Evolutionary conservation across 2,113 vertebrate genomes (phyloP), one percentile per base, ranked within the genome.

Genomic region (Erythrolamprus reginae): DNA sequence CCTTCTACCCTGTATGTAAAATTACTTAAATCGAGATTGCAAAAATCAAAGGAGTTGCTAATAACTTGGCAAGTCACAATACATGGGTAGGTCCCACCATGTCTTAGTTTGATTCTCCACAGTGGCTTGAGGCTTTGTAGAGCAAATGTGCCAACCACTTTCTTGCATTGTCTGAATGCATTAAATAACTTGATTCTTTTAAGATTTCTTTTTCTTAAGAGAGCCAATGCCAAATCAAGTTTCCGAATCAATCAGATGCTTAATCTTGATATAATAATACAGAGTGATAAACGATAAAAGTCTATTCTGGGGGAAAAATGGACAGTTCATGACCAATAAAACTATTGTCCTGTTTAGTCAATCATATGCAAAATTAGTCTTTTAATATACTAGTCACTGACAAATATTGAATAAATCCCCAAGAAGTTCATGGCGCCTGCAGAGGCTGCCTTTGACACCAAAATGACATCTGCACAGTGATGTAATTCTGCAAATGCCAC

Each of bases 181-280:
- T 55, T 26, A 26, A 19, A 28, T 33, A 12, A 42, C 23, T n/a
- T 33, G 58, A 88, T 21, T 56, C 23, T 53, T 53, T 23, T 56
- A 55, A n/a, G 19, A 38, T 23, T 42, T n/a, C 42, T 82, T 84
- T 58, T 58, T 58, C 24, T 58, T n/a, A 38, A 38, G 12, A 86
- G 61, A 82, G 51, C 10, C 58, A 87, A 9, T 55, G 38, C 58
- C 6, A 28, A 91, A 82, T 94, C 93, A 96, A 90, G 93, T 95
- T 92, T 82, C 55, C 92, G 89, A 38, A 92, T 92, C 93, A 91
- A 93, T 92, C 50, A 87, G 77, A 42, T 82, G 42, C 50, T 47
- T 86, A 52, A 94, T 93, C 88, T 94, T 94, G 95, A 93, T 94
- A 94, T 92, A 95, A n/a, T n/a, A n/a, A 92, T 95, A 95, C 91